Evolutionary conservation across 2,113 vertebrate genomes (phyloP).

Genomic region (Sarotherodon lohbergeri): DNA sequence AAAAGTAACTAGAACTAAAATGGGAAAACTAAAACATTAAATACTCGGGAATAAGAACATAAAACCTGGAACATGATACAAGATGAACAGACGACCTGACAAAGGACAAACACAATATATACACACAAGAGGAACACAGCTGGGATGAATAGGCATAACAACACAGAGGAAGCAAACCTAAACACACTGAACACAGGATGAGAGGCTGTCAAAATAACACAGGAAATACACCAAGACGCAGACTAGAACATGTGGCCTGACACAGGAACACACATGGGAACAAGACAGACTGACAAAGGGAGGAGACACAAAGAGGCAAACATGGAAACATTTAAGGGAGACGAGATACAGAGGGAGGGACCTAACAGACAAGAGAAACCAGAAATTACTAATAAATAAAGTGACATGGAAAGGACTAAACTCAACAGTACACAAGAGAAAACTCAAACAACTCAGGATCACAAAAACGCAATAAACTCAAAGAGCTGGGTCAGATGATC

Average conservation of each 20-base stretch:
- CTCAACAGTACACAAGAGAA: background rate
- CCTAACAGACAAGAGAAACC: background rate
- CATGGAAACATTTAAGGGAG: background rate
- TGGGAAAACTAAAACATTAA: background rate
- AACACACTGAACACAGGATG: background rate
- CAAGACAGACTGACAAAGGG: background rate
- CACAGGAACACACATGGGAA: background rate
- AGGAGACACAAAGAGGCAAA: background rate
- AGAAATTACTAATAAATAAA: too few species aligned
- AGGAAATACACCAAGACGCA: background rate
- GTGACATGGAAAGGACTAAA: background rate
- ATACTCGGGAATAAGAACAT: background rate
- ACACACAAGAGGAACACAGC: background rate
- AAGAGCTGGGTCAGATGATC: background rate
- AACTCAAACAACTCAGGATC: background rate
- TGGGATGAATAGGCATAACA: background rate
- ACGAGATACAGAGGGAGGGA: background rate
- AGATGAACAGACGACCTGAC: background rate
- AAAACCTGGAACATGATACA: background rate
- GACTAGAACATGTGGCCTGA: background rate
- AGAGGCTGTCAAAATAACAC: background rate
- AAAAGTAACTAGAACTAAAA: background rate
- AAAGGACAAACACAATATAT: background rate
- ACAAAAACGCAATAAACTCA: background rate
- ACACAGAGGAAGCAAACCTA: background rate